A percentile compares a stretch with the other conserved stretches of the same genome.
phyloP scores from a whole-genome alignment of 2,888 invertebrate genomes.

The Tricholauxania praeusta region DNA sequence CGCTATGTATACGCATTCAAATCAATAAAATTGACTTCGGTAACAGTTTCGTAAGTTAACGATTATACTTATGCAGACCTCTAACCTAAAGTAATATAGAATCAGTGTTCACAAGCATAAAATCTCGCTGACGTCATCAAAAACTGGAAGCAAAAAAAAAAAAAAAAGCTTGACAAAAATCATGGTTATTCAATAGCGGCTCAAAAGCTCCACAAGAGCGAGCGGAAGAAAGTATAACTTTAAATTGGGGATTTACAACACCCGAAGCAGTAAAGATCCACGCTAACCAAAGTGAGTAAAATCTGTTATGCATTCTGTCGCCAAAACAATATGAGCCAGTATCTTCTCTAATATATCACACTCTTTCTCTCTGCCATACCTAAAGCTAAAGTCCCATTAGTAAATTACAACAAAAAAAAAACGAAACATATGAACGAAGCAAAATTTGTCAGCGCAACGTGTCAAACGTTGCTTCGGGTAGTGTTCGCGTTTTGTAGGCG shows the following conservation, averaged over 20 bases:
- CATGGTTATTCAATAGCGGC: no score
- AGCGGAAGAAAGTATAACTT: no score
- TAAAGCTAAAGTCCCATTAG: conserved; percentile 25
- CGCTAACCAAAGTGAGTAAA: not conserved
- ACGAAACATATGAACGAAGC: conserved; percentile 16
- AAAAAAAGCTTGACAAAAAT: not conserved
- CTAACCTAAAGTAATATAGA: not conserved
- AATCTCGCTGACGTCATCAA: not conserved
- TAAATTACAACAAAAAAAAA: not conserved
- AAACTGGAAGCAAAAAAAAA: not conserved
- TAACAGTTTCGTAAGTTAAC: no score
- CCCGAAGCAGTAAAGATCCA: no score
- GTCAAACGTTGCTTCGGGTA: conserved; percentile 31
- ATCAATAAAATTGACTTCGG: no score
- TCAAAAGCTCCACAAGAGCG: no score
- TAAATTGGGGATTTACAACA: no score
- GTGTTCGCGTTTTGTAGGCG: not conserved
- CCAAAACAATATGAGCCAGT: not conserved
- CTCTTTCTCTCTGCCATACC: not conserved
- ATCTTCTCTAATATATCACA: not conserved
- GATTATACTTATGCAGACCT: no score
- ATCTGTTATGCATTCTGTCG: not conserved
- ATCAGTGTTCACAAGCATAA: not conserved
- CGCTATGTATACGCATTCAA: no score
- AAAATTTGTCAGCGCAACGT: conserved; percentile 25